A percentile compares a stretch with the other conserved stretches of the same genome.
These are phyloP conservation scores for Neoarius graeffei DNA, from an alignment of 2,113 vertebrate species.

Conservation along the genomic window DNA sequence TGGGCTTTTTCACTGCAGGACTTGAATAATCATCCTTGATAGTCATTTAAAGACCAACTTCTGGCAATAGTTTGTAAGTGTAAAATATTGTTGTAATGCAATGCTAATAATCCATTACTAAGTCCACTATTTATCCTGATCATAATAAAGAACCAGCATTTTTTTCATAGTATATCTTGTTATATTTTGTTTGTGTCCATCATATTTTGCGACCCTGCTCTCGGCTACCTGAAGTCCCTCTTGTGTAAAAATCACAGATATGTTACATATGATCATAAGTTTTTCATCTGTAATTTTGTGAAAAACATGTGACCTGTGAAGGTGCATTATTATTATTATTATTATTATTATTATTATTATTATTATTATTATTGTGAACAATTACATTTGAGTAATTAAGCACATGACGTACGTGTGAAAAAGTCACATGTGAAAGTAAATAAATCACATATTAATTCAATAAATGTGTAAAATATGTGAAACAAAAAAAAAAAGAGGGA, in stretches of 20 bases:
- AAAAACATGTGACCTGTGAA: not conserved
- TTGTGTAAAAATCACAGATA: not conserved
- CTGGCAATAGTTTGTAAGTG: not conserved
- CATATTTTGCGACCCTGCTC: not conserved
- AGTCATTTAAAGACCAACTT: constrained; percentile 23
- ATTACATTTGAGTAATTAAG: not conserved
- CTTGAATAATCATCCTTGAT: not conserved
- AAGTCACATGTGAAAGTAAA: not conserved
- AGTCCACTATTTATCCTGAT: not conserved
- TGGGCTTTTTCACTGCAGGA: not conserved
- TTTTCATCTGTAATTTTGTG: not conserved
- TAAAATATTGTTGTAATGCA: not conserved
- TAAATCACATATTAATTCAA: not conserved
- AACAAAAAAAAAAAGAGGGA: not conserved
- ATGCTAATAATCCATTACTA: not conserved
- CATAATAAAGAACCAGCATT: not conserved
- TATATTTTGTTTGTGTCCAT: not conserved
- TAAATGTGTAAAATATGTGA: not conserved
- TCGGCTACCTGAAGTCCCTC: not conserved
- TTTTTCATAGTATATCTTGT: no score
- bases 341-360: not conserved
- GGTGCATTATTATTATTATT: no score
- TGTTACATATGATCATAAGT: not conserved
- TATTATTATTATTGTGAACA: not conserved
- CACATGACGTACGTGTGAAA: not conserved